phyloP scores from a whole-genome alignment of 2,888 invertebrate species.

The Eupithecia subumbrata region DNA sequence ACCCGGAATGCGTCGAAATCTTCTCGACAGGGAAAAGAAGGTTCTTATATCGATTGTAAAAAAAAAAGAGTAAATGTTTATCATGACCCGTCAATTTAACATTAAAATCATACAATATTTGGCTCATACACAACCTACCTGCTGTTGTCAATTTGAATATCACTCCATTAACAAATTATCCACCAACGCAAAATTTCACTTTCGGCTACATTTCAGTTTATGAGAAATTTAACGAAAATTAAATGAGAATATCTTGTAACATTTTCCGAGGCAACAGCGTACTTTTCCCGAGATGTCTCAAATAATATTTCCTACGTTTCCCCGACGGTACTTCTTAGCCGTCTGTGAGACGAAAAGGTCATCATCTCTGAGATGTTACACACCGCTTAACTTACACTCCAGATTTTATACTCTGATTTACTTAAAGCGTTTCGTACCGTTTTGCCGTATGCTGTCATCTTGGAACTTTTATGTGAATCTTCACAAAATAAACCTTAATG shows the following conservation, averaged over 20 bases:
- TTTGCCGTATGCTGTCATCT: slow-evolving; percentile 17
- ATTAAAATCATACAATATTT: neutral
- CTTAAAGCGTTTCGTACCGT: slow-evolving; percentile 15
- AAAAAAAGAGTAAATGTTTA: too few relatives aligned
- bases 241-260: slow-evolving; percentile 10
- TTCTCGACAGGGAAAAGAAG: too few relatives aligned
- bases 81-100: neutral
- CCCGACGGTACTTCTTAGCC: slow-evolving; percentile 19
- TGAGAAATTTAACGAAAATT: slow-evolving; percentile 12
- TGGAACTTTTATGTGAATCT: neutral
- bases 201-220: slow-evolving; percentile 12
- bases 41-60: too few relatives aligned
- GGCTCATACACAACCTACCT: too few relatives aligned
- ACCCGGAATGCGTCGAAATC: too few relatives aligned
- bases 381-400: slow-evolving; percentile 32
- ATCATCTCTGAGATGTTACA: slow-evolving; percentile 27
- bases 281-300: slow-evolving; percentile 6
- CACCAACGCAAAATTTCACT: slow-evolving; percentile 6
- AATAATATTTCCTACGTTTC: slow-evolving; percentile 21
- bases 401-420: slow-evolving; percentile 33
- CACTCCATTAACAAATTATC: slow-evolving; percentile 12
- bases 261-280: slow-evolving; percentile 1
- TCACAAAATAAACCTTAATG: neutral
- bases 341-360: slow-evolving; percentile 40
- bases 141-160: slow-evolving; percentile 13